These are phyloP conservation scores for Porites rus DNA, from an alignment of 92 coral and sea anemone species.

Conservation along the genomic window DNA sequence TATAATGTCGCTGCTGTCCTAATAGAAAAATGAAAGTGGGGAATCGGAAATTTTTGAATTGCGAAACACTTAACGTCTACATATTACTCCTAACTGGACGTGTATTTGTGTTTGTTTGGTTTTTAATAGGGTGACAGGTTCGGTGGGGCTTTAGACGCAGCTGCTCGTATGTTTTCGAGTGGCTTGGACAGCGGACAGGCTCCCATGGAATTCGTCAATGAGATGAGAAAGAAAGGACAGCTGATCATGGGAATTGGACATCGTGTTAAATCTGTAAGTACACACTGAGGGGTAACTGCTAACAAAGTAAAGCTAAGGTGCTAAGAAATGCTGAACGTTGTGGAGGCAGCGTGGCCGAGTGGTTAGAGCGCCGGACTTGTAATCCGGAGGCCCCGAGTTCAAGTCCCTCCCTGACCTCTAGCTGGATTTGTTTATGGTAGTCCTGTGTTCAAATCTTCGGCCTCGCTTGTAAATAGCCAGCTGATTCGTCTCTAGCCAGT, in stretches of 20 bases:
- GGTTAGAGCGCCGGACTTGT: no score
- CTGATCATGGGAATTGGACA: slow-evolving; percentile 99
- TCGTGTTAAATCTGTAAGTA: slow-evolving; percentile 93
- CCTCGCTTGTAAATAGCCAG: no score
- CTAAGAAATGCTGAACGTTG: background rate
- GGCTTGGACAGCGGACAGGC: slow-evolving; percentile 86
- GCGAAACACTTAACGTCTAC: no score
- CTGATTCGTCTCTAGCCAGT: no score
- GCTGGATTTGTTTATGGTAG: no score
- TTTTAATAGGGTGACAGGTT: slow-evolving; percentile 91
- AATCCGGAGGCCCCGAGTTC: no score
- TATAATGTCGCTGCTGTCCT: background rate
- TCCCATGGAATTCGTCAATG: slow-evolving; percentile 99
- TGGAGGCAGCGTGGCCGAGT: no score
- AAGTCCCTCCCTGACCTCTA: no score
- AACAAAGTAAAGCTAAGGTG: background rate
- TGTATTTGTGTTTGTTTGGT: background rate
- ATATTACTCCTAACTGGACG: no score
- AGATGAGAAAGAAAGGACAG: slow-evolving; percentile 91
- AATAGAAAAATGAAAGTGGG: no score
- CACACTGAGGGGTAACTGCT: background rate
- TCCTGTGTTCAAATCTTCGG: no score
- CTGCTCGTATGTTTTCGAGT: slow-evolving; percentile 92
- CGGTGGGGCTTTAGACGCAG: slow-evolving; percentile 96
- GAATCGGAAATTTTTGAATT: no score